These are phyloP conservation scores for Pseudorasbora parva DNA, from an alignment of 2,113 vertebrate species.

Conservation along the genomic window DNA sequence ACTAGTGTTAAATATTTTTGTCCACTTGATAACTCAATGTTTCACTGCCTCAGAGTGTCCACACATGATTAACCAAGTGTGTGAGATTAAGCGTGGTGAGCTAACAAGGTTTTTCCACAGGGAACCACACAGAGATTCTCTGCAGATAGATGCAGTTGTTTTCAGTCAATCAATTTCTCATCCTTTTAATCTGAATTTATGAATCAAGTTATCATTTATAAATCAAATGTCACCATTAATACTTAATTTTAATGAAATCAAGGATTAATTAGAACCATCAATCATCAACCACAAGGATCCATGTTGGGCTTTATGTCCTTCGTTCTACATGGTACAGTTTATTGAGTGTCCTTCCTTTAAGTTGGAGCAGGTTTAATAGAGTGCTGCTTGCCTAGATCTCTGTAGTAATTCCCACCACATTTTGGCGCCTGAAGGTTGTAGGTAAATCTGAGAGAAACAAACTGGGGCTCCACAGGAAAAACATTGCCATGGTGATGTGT, in stretches of 20 bases:
- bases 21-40: constrained; percentile 5
- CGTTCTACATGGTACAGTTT: neutral
- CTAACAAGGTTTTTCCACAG: neutral
- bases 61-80: constrained; percentile 10
- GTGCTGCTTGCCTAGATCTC: neutral
- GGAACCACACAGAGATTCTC: constrained; percentile 8
- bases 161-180: neutral
- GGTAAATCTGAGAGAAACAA: constrained; percentile 6
- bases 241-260: neutral
- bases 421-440: neutral
- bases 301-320: neutral
- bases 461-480: neutral
- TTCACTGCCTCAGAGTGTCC: neutral
- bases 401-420: neutral
- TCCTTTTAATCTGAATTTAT: neutral
- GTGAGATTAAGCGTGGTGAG: neutral
- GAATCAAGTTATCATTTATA: neutral
- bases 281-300: neutral
- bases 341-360: neutral
- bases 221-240: neutral
- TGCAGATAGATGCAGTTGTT: neutral
- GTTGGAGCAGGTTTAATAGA: neutral
- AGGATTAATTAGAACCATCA: neutral
- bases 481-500: neutral
- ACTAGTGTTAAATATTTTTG: neutral